Evolutionary conservation across 2,888 invertebrate species (phyloP).

Genomic region (Hypomecis punctinalis): DNA sequence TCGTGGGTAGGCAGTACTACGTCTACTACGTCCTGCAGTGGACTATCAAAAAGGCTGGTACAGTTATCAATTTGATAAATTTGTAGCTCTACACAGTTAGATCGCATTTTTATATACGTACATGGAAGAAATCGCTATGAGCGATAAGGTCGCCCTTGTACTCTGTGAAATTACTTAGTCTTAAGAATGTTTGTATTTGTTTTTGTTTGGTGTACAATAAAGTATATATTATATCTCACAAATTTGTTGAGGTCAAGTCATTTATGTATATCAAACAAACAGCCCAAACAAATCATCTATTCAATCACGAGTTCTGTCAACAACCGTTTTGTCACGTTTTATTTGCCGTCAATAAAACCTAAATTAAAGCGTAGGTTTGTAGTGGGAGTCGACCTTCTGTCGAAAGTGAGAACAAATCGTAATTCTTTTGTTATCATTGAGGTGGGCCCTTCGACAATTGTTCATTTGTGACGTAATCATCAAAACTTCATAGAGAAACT

Average conservation of each 20-base stretch:
- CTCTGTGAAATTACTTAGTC: too few relatives aligned
- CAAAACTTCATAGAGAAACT: not conserved
- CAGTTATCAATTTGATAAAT: too few relatives aligned
- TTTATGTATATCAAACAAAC: constrained; percentile 2
- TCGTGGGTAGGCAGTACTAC: too few relatives aligned
- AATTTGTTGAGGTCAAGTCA: constrained; percentile 9
- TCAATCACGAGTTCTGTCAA: constrained; percentile 18
- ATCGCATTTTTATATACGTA: too few relatives aligned
- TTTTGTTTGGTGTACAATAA: too few relatives aligned
- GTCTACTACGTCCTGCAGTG: too few relatives aligned
- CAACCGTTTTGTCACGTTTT: constrained; percentile 42
- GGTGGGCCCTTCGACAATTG: constrained; percentile 50
- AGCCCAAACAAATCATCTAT: constrained; percentile 22
- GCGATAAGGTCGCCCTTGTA: too few relatives aligned
- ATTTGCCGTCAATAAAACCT: constrained; percentile 44
- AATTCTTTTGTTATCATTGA: constrained; percentile 54
- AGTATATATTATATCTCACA: too few relatives aligned
- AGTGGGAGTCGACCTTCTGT: constrained; percentile 68
- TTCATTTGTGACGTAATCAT: constrained; percentile 24
- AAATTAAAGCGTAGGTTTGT: constrained; percentile 56
- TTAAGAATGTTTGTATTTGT: too few relatives aligned
- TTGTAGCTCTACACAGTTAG: too few relatives aligned
- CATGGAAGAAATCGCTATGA: too few relatives aligned
- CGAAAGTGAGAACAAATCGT: constrained; percentile 64
- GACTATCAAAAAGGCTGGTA: too few relatives aligned